Evolutionary conservation across 2,113 vertebrate genomes (phyloP), one percentile per base, ranked within the genome.

Genomic region (Hippocampus comes): DNA sequence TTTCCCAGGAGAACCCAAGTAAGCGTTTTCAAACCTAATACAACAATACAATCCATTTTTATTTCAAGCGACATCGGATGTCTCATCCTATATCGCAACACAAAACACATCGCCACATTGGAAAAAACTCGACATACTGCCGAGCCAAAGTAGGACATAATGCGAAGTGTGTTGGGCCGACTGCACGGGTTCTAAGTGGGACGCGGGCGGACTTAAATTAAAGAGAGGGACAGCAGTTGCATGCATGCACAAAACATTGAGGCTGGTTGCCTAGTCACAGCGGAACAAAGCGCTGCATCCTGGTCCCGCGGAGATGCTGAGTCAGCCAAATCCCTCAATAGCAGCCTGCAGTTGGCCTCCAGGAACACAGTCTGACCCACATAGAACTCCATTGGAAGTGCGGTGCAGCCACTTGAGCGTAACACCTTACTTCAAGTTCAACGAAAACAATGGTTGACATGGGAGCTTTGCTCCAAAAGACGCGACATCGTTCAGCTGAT

Each of bases 201-300:
- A 81, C 87, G 87, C 68, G 82, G 83, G 78, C 83, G 79, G 80
- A 88, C 76, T 78, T 84, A 89, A 90, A 89, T 89, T 86, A 88
- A 76, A 84, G 82, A 80, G 77, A 74, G 64, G 80, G 69, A 77
- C 78, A 88, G 81, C 71, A 77, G 78, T 82, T 83, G 80, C 74
- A 82, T 84, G 84, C 84, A 77, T 86, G 81, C 87, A 81, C 76
- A 82, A 80, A 89, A 88, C 82, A 89, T 69, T 86, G 85, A 85
- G 82, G 78, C 86, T 76, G 65, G 88, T 89, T 92, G 87, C 88
- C 89, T 91, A 84, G 87, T 89, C 89, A 91, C 87, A 89, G 84
- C 66, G 74, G 87, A 87, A 84, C 88, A 85, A 64, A 72, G 77
- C 63, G 49, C 81, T 83, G 76, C 78, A 87, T 89, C 75, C 83